Conservation (phyloP, 2,797 vertebrate genomes). For the Micrastur ruficollis region DNA sequence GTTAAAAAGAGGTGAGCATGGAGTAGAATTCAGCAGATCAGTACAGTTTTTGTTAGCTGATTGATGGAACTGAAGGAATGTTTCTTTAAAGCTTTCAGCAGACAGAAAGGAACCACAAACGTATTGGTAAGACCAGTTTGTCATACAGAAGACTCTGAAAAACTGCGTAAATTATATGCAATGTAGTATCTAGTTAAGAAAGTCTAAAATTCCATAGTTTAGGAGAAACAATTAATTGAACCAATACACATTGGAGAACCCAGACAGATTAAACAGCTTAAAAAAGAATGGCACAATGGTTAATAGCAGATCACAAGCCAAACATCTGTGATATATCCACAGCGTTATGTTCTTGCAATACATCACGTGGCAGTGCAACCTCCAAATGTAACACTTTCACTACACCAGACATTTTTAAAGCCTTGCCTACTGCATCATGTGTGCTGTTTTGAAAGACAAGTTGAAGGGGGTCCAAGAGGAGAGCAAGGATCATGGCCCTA, state of each 20-base stretch:
- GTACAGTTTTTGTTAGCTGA: background rate
- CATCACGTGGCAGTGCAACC: background rate
- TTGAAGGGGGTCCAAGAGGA: background rate
- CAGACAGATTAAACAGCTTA: background rate
- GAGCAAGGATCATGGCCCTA: background rate
- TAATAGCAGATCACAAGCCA: background rate
- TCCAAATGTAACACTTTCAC: background rate
- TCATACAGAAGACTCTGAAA: background rate
- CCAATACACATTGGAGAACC: background rate
- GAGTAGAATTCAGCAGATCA: background rate
- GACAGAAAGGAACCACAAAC: background rate
- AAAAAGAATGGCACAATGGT: background rate
- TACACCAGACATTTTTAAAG: background rate
- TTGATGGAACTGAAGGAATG: background rate
- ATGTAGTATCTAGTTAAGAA: background rate
- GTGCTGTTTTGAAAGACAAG: background rate
- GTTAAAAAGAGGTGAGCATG: background rate
- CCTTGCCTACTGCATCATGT: background rate
- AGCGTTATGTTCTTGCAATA: background rate
- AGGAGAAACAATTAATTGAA: background rate
- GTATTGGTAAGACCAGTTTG: background rate
- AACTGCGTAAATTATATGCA: background rate
- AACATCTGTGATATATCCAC: background rate
- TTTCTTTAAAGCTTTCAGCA: background rate
- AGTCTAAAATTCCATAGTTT: rapidly evolving